These are phyloP conservation scores for Dromas ardeola DNA, from an alignment of 2,113 vertebrate genomes.

Conservation along the genomic window DNA sequence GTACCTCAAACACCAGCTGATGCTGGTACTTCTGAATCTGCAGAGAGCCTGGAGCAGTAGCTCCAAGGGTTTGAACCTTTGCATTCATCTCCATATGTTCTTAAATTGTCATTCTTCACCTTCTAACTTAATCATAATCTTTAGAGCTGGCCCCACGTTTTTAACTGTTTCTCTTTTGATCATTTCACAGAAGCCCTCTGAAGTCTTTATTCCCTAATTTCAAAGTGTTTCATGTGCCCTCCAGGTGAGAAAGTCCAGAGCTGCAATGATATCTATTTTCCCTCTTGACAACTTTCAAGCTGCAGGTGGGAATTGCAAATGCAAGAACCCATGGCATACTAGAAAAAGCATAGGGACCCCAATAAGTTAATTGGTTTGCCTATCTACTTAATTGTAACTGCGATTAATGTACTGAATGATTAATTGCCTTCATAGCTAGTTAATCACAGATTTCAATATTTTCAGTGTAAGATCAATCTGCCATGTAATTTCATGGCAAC, in stretches of 20 bases:
- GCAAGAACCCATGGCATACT: background rate
- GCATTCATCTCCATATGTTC: background rate
- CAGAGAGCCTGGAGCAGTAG: background rate
- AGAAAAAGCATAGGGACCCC: background rate
- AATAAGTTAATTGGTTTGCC: slow-evolving; percentile 2
- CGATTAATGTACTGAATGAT: slow-evolving; percentile 3
- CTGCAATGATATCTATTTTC: background rate
- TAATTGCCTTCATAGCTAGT: slow-evolving; percentile 22
- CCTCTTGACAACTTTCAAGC: background rate
- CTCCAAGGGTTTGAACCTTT: background rate
- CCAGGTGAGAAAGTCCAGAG: slow-evolving; percentile 17
- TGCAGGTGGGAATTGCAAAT: background rate
- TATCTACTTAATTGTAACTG: background rate
- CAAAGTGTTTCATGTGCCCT: slow-evolving; percentile 24
- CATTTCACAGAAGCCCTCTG: background rate
- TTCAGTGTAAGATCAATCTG: background rate
- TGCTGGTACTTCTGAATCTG: background rate
- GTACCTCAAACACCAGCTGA: background rate
- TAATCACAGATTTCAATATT: background rate
- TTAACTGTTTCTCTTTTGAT: slow-evolving; percentile 37
- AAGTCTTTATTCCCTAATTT: slow-evolving; percentile 46
- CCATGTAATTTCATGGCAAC: background rate
- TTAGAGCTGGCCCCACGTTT: background rate
- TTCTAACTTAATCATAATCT: background rate
- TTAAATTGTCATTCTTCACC: slow-evolving; percentile 29